Percentiles rank a stretch among this genome's conserved stretches.
phyloP scores from a whole-genome alignment of 2,888 invertebrate genomes.

The Apeira syringaria region DNA sequence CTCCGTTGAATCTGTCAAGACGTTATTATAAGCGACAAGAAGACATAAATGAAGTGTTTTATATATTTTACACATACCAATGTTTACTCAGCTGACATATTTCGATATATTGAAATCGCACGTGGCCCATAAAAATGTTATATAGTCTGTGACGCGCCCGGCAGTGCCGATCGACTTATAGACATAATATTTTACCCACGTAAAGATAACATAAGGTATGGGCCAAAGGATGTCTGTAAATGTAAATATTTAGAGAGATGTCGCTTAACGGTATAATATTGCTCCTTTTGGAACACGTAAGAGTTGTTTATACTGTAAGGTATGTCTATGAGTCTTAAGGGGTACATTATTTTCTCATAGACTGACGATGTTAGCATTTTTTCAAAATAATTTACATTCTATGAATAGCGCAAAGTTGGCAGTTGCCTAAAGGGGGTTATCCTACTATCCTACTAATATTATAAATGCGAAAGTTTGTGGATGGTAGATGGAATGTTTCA shows the following conservation, averaged over 20 bases:
- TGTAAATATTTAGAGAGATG: slow-evolving; percentile 38
- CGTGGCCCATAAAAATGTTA: slow-evolving; percentile 37
- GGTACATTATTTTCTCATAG: too few relatives aligned
- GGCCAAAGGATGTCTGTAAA: slow-evolving; percentile 18
- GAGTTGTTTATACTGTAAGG: too few relatives aligned
- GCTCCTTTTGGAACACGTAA: neutral
- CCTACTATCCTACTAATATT: too few relatives aligned
- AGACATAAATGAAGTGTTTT: slow-evolving; percentile 7
- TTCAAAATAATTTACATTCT: too few relatives aligned
- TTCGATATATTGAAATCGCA: slow-evolving; percentile 30
- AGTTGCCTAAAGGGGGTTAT: too few relatives aligned
- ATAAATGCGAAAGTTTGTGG: too few relatives aligned
- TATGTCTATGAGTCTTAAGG: too few relatives aligned
- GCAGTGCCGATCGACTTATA: slow-evolving; percentile 30
- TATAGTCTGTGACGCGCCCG: neutral
- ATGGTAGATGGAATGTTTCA: too few relatives aligned
- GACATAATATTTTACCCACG: slow-evolving; percentile 27
- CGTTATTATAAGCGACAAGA: slow-evolving; percentile 6
- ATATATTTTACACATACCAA: slow-evolving; percentile 17
- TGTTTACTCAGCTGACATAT: slow-evolving; percentile 48
- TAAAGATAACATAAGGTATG: slow-evolving; percentile 12
- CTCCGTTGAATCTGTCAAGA: slow-evolving; percentile 3
- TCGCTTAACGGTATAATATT: slow-evolving; percentile 15
- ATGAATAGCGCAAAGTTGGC: too few relatives aligned
- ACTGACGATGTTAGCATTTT: too few relatives aligned